Conservation (phyloP, 2,113 vertebrate species). For the Ceyx margarethae region DNA sequence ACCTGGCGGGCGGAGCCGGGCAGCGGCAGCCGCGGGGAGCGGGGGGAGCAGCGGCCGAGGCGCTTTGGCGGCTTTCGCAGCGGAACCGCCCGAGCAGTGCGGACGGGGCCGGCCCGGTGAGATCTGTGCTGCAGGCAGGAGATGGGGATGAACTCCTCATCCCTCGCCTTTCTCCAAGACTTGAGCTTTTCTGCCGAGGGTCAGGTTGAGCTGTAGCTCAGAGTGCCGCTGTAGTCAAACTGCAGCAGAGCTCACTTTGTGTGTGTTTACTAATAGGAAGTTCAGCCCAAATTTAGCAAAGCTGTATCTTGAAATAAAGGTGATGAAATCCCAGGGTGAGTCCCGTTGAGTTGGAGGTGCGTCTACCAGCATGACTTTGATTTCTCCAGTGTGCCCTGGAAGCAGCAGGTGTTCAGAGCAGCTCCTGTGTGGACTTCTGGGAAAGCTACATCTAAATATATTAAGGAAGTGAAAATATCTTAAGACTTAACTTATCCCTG, state of each 20-base stretch:
- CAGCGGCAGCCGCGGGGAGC: too few relatives aligned
- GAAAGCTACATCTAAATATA: neutral
- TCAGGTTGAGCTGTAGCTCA: neutral
- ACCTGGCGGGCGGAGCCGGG: conserved; percentile 36
- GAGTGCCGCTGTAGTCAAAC: neutral
- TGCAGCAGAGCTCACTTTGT: neutral
- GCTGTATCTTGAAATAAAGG: neutral
- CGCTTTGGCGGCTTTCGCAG: too few relatives aligned
- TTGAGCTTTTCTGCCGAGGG: neutral
- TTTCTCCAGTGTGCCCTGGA: accelerated
- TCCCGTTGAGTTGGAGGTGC: accelerated
- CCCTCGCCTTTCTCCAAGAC: too few relatives aligned
- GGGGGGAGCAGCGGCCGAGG: too few relatives aligned
- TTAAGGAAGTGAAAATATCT: too few relatives aligned
- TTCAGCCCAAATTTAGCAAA: neutral
- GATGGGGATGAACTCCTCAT: too few relatives aligned
- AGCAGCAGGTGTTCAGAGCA: neutral
- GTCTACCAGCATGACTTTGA: neutral
- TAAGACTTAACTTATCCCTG: neutral
- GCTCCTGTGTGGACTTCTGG: neutral
- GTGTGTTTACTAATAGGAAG: neutral
- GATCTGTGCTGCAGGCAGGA: too few relatives aligned
- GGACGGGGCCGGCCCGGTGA: too few relatives aligned
- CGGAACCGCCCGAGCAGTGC: too few relatives aligned
- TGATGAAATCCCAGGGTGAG: neutral